These are phyloP conservation scores for Hermatobates lingyangjiaoensis DNA, from an alignment of 1,140 invertebrate genomes.

Conservation along the genomic window DNA sequence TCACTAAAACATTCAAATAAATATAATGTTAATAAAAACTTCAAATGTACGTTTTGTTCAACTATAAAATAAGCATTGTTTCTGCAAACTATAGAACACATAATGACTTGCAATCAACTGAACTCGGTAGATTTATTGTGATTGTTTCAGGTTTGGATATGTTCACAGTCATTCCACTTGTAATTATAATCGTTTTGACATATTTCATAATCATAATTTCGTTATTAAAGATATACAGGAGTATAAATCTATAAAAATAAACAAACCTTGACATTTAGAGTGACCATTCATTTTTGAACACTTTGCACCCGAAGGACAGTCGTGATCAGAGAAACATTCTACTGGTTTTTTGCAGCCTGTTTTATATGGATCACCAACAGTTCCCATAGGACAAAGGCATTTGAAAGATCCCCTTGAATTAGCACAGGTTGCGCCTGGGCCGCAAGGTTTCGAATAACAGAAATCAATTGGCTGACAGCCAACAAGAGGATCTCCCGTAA, in stretches of 20 bases:
- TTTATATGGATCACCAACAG: constrained; percentile 62
- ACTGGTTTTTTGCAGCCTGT: constrained; percentile 55
- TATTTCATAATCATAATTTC: background rate
- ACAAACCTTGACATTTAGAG: constrained; percentile 48
- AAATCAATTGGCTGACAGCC: constrained; percentile 59
- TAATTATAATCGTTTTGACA: no score
- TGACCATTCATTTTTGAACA: constrained; percentile 44
- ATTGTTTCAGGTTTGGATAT: no score
- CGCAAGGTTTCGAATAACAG: constrained; percentile 58
- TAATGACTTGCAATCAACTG: no score
- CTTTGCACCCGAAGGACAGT: constrained; percentile 56
- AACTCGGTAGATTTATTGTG: no score
- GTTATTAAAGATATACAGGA: background rate
- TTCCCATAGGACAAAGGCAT: constrained; percentile 54
- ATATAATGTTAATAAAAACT: no score
- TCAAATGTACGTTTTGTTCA: no score
- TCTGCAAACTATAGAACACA: no score
- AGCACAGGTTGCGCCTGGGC: constrained; percentile 58
- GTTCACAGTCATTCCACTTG: no score
- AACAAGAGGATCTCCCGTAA: constrained; percentile 49
- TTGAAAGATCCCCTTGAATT: constrained; percentile 63
- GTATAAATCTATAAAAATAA: constrained; percentile 10
- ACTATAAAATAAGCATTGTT: no score
- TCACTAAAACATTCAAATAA: no score
- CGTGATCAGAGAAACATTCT: constrained; percentile 52